A percentile compares a stretch with the other conserved stretches of the same genome.
phyloP scores from a whole-genome alignment of 2,797 vertebrate genomes.

The Enoplosus armatus region DNA sequence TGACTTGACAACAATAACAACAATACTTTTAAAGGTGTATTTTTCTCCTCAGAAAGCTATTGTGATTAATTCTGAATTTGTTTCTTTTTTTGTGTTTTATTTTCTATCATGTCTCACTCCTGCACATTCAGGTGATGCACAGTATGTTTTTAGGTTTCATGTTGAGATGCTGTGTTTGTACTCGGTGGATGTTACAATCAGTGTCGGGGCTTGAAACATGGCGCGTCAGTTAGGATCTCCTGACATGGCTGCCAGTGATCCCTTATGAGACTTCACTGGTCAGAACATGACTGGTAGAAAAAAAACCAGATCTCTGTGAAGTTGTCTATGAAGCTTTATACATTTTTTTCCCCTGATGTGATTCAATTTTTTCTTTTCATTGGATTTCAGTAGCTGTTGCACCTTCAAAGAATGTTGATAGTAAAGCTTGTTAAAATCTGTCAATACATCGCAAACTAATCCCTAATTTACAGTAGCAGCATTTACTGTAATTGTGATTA shows the following conservation, averaged over 20 bases:
- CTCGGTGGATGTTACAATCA: constrained; percentile 50
- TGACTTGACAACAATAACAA: no score
- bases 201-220: constrained; percentile 50
- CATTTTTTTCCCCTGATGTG: not conserved
- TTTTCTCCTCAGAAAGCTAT: not conserved
- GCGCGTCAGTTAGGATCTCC: constrained; percentile 47
- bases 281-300: constrained; percentile 39
- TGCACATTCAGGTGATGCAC: constrained; percentile 26
- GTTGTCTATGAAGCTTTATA: constrained; percentile 9
- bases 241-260: constrained; percentile 49
- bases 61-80: not conserved
- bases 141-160: constrained; percentile 46
- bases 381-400: not conserved
- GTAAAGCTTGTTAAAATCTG: not conserved
- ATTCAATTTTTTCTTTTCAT: constrained; percentile 14
- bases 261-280: constrained; percentile 52
- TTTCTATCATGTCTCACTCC: constrained; percentile 23
- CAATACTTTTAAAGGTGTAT: no score
- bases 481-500: not conserved
- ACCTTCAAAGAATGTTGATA: not conserved
- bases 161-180: constrained; percentile 40
- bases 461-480: not conserved
- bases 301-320: constrained; percentile 41
- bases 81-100: constrained; percentile 11
- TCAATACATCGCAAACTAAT: constrained; percentile 1